Conservation (phyloP, 1,140 invertebrate genomes). For the Microplitis mediator region DNA sequence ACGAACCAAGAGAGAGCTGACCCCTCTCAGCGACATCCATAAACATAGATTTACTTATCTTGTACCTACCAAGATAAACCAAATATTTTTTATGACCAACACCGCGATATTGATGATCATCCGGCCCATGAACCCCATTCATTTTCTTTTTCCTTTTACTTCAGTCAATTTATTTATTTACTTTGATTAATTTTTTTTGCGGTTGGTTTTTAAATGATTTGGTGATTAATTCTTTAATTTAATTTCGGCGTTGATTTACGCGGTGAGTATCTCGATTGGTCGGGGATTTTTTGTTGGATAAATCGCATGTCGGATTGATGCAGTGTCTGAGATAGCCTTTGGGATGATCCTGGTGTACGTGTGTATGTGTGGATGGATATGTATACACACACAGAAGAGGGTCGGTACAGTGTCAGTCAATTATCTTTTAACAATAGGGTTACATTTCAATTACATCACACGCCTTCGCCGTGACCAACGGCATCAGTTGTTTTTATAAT, state of each 20-base stretch:
- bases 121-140: too few species aligned
- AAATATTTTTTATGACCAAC: constrained; percentile 14
- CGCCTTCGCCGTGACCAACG: constrained; percentile 12
- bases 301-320: constrained; percentile 12
- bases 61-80: constrained; percentile 25
- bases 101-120: too few species aligned
- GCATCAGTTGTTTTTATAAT: background rate
- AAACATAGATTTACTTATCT: constrained; percentile 35
- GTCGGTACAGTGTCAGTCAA: constrained; percentile 52
- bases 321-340: too few species aligned
- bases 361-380: too few species aligned
- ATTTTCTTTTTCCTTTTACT: too few species aligned
- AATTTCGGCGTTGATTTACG: background rate
- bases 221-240: too few species aligned
- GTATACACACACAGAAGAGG: background rate
- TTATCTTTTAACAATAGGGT: constrained; percentile 58
- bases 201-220: too few species aligned
- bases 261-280: background rate
- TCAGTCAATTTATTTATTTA: too few species aligned
- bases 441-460: constrained; percentile 58
- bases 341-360: background rate
- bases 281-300: constrained; percentile 12
- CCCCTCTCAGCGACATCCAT: constrained; percentile 34
- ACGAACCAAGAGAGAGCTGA: background rate
- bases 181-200: too few species aligned